Conservation (phyloP, 2,888 invertebrate genomes). For the Hartigia nigra region DNA sequence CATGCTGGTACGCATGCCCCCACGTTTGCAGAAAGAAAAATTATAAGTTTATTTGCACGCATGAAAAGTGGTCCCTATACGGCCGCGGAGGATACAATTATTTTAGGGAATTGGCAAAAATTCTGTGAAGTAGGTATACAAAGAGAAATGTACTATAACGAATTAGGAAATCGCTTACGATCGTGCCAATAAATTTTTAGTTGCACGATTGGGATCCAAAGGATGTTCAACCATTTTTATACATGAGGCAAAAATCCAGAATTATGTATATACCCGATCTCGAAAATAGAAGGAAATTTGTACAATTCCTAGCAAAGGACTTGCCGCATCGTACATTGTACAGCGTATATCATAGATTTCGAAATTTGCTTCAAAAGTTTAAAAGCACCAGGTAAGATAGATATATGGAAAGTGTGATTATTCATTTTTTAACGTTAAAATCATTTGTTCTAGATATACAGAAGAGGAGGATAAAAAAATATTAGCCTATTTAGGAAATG, state of each 20-base stretch:
- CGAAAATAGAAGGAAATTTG: slow-evolving; percentile 45
- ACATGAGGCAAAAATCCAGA: slow-evolving; percentile 25
- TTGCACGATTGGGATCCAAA: slow-evolving; percentile 49
- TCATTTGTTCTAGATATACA: slow-evolving; percentile 29
- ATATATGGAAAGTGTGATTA: slow-evolving; percentile 18
- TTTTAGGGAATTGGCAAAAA: slow-evolving; percentile 51
- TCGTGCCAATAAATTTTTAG: slow-evolving; percentile 31
- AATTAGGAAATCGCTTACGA: slow-evolving; percentile 2
- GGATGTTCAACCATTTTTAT: slow-evolving; percentile 41
- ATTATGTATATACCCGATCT: slow-evolving; percentile 29
- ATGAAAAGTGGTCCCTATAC: slow-evolving; percentile 44
- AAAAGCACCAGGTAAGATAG: slow-evolving; percentile 21
- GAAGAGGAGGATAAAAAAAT: slow-evolving; percentile 43
- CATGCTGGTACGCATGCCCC: slow-evolving; percentile 38
- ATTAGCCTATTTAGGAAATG: slow-evolving; percentile 33
- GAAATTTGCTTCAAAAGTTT: slow-evolving; percentile 28
- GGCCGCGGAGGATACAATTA: slow-evolving; percentile 43
- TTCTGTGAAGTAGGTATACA: slow-evolving; percentile 50
- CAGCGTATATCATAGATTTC: slow-evolving; percentile 49
- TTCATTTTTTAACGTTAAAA: slow-evolving; percentile 1
- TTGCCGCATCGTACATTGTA: slow-evolving; percentile 49
- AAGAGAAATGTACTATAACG: not conserved
- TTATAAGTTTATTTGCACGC: slow-evolving; percentile 38
- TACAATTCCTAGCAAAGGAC: slow-evolving; percentile 51
- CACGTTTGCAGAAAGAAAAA: slow-evolving; percentile 26